phyloP scores from a whole-genome alignment of 2,113 vertebrate species.

The Amblyornis subalaris region DNA sequence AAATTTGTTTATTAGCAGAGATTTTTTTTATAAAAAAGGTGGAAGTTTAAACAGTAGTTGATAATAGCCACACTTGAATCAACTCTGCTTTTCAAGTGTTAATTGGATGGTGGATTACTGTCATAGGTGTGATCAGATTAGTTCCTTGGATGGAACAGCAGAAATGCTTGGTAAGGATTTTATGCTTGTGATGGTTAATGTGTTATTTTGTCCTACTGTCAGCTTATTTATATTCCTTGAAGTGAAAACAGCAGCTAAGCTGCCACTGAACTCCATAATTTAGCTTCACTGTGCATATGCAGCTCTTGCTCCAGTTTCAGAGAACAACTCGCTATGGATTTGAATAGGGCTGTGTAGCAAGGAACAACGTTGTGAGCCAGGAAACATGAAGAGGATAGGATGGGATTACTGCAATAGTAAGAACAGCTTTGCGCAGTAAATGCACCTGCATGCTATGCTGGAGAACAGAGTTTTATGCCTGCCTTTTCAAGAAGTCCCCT shows the following conservation, averaged over 20 bases:
- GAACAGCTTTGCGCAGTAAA: background rate
- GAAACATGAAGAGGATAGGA: background rate
- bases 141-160: background rate
- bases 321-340: background rate
- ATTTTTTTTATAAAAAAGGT: background rate
- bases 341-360: background rate
- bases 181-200: background rate
- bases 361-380: background rate
- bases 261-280: background rate
- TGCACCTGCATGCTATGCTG: background rate
- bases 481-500: background rate
- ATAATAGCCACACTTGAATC: background rate
- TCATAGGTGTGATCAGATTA: background rate
- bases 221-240: background rate
- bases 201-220: background rate
- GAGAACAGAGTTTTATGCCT: background rate
- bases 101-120: background rate
- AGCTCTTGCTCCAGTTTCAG: background rate
- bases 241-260: background rate
- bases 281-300: background rate
- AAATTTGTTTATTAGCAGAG: background rate
- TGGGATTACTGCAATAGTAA: background rate
- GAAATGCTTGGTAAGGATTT: constrained; percentile 1
- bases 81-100: background rate
- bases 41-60: background rate